Conservation (phyloP, 2,113 vertebrate species). For the Epinephelus fuscoguttatus region DNA sequence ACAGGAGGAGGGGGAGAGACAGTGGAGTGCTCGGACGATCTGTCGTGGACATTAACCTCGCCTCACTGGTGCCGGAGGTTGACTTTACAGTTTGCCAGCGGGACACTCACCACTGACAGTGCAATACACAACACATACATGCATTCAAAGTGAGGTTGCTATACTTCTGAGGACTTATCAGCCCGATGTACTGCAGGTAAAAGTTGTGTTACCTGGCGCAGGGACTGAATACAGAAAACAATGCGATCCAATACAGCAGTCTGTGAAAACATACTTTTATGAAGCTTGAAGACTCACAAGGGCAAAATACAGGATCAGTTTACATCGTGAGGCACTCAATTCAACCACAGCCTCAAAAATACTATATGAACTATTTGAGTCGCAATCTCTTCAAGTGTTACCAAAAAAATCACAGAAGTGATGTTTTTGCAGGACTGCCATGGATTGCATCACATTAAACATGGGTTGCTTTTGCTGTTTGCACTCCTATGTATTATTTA, state of each 20-base stretch:
- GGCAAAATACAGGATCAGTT: neutral
- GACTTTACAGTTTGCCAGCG: constrained; percentile 39
- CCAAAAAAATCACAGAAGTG: neutral
- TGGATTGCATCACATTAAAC: neutral
- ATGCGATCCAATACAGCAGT: neutral
- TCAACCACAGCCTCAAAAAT: neutral
- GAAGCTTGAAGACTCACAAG: neutral
- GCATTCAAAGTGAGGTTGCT: constrained; percentile 31
- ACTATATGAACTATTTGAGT: too few relatives aligned
- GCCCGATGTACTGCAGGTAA: neutral
- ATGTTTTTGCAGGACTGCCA: neutral
- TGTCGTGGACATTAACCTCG: constrained; percentile 61
- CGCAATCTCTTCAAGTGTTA: neutral
- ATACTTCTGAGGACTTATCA: constrained; percentile 60
- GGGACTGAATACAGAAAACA: neutral
- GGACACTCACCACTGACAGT: constrained; percentile 50
- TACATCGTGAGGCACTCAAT: neutral
- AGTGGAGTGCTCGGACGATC: constrained; percentile 45
- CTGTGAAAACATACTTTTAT: constrained; percentile 2
- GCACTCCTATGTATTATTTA: neutral
- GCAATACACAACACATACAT: constrained; percentile 26
- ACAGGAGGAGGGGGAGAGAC: constrained; percentile 41
- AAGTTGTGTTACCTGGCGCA: neutral
- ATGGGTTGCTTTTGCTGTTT: neutral
- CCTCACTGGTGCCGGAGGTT: constrained; percentile 59